These are phyloP conservation scores for Eciton burchellii DNA, from an alignment of 1,140 invertebrate species.

Conservation along the genomic window DNA sequence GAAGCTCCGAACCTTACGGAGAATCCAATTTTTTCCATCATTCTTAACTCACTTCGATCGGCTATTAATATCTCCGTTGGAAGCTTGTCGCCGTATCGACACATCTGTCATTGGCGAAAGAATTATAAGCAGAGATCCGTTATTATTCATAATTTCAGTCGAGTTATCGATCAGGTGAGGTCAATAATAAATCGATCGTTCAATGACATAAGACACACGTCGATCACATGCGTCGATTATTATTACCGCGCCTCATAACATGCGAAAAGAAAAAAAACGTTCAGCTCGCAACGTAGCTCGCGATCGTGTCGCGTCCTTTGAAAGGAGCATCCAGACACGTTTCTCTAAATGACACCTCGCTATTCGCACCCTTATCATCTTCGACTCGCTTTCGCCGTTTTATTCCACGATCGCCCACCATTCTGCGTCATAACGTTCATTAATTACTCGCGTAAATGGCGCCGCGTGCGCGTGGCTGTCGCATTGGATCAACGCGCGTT, in stretches of 20 bases:
- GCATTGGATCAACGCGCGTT: conserved; percentile 45
- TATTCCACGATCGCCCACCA: conserved; percentile 37
- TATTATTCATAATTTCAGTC: neutral
- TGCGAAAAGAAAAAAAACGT: no score
- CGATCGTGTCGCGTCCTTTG: no score
- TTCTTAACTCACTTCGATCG: neutral
- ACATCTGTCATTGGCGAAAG: neutral
- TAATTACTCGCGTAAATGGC: conserved; percentile 51
- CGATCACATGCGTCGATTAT: neutral
- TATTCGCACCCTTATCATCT: conserved; percentile 13
- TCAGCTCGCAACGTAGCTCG: no score
- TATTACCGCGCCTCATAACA: conserved; percentile 7
- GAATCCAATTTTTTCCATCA: conserved; percentile 12
- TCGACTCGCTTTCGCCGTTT: conserved; percentile 2
- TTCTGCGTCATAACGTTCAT: conserved; percentile 35
- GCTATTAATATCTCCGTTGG: neutral
- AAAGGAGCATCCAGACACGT: neutral
- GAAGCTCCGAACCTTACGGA: neutral
- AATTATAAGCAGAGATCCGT: neutral
- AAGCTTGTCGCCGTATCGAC: neutral
- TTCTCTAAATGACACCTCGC: conserved; percentile 36
- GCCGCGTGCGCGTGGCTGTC: conserved; percentile 20
- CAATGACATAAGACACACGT: neutral
- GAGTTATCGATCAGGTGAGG: neutral
- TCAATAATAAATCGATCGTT: conserved; percentile 14